Base-by-base conservation (phyloP, 1,140 invertebrate genomes). In the Drosophila varians region DNA sequence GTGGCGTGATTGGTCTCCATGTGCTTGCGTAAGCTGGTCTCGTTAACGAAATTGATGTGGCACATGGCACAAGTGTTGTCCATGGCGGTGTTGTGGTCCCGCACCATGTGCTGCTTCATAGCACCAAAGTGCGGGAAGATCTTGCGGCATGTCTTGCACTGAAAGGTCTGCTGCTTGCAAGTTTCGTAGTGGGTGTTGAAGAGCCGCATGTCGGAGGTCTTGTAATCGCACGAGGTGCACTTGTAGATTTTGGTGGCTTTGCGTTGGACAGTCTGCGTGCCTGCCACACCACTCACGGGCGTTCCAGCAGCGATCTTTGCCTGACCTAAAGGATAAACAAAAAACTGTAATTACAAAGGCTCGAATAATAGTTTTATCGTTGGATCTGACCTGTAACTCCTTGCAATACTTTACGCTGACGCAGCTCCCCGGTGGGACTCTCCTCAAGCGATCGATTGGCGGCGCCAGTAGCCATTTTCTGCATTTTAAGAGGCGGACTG, bases 201-300 rank as follows among this genome's bases (percentile, higher is more conserved):
- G 7, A 90, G 52, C 40, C 89, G 79, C 82, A 91, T 90, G 64
- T 91, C 90, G 1, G 88, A 90, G 43, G 90, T 91, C 62, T 91
- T 91, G 48, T 91, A 91, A 21, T 91, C 90, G 71, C 90, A 91
- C 11, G 90, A 90, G 4, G 91, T 83, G 66, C 90, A 91, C 73
- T 91, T 91, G 48, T 91, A 91, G 4, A 91, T 91, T 53, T 90
- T 91, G 23, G 88, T 90, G 26, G 89, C 86, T 62, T 86, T 90
- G 4, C 84, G 73, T 28, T 90, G 89, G 1, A 82, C 80, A 7
- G 76, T 89, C 74, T 90, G 86, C 21, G 83, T 88, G 31, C 82
- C 82, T 5, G 64, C 61, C 5, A 31, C 45, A 26, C 62, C 48
- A 28, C 78, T 79, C 46, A 21, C 21, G 21, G 64, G 31, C 6